Evolutionary conservation across 2,797 vertebrate genomes (phyloP), one percentile per base, ranked within the genome.

Genomic region (Clangula hyemalis): DNA sequence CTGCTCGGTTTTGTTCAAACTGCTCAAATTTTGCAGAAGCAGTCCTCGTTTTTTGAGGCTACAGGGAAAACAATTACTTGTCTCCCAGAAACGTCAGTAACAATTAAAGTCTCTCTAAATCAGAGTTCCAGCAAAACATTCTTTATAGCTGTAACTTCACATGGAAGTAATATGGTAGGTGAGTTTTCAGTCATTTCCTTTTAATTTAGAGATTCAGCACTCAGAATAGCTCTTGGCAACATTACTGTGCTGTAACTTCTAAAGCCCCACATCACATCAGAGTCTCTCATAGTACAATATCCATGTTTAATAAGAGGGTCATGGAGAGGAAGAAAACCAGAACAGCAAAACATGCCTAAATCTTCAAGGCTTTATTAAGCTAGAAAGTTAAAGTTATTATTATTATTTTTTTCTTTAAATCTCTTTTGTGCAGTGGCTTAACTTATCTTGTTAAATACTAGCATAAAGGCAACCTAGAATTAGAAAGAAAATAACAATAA

Each of bases 61-160:
- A 60, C 60, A 54, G 38, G n/a, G 79, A 28, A 81, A 84, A 79
- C 8, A 80, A 47, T 78, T 61, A 43, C 20, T 38, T 41, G 22
- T 84, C 43, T 76, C 83, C 65, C 60, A 87, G 69, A 87, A 72
- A 87, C 0, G 3, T 87, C 83, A 72, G 49, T 19, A 76, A n/a
- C 38, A 74, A 85, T 88, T 93, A 65, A 92, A 72, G 32, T 45
- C n/a, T 82, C 45, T 72, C 51, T 45, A 61, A 61, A 82, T 58
- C n/a, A 54, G 76, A 90, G 36, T 61, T 73, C n/a, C 64, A 89
- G 71, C 53, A 90, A 76, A 95, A 76, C 57, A 74, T 58, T 92
- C 88, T 61, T 94, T 71, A 22, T 2, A 58, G 15, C 51, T 85
- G 76, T 65, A 73, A 53, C 18, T 87, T 95, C 71, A 69, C n/a